These are phyloP conservation scores for Micromys minutus DNA, from an alignment of 2,113 vertebrate species.

Conservation along the genomic window DNA sequence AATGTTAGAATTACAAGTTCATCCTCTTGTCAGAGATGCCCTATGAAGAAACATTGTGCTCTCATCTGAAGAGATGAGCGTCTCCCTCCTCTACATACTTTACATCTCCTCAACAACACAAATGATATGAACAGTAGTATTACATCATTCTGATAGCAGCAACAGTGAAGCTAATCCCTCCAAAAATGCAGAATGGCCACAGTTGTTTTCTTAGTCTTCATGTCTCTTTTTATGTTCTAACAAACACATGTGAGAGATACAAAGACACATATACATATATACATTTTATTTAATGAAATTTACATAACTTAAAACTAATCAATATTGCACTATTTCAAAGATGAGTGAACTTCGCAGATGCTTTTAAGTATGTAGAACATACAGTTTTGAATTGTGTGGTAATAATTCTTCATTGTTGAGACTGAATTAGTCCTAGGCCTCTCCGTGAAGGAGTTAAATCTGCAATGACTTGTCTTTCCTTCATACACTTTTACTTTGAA, in stretches of 20 bases:
- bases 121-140: background rate
- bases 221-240: background rate
- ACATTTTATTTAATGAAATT: background rate
- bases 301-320: background rate
- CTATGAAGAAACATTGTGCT: background rate
- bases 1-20: background rate
- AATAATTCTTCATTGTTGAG: background rate
- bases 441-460: constrained; percentile 49
- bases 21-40: background rate
- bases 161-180: background rate
- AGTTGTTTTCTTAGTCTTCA: background rate
- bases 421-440: background rate
- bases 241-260: background rate
- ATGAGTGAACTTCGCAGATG: background rate
- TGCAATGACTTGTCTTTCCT: constrained; percentile 25
- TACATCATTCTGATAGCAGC: background rate
- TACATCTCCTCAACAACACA: background rate
- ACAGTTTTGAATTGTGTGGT: background rate
- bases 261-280: accelerated
- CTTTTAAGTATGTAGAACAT: constrained; percentile 19
- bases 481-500: constrained; percentile 34
- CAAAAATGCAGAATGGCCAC: background rate
- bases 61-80: background rate
- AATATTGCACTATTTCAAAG: background rate
- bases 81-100: background rate